A percentile compares a stretch with the other conserved stretches of the same genome.
phyloP scores from a whole-genome alignment of 2,113 vertebrate genomes.

The Lampris incognitus region DNA sequence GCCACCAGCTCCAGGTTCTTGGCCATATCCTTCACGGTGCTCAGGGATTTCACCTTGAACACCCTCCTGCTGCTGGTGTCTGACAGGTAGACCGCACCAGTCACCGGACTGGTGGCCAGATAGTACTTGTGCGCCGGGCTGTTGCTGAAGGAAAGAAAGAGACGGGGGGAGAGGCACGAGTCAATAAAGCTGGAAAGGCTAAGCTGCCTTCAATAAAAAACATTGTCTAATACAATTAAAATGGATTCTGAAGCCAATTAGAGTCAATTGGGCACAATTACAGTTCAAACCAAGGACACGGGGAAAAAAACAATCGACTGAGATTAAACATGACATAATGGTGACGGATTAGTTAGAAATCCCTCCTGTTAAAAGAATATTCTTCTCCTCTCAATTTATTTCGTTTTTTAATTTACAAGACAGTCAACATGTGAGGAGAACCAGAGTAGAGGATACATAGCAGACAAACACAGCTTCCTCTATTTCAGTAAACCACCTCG shows the following conservation, averaged over 20 bases:
- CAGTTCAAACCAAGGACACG: constrained; percentile 59
- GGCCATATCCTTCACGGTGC: constrained; percentile 90
- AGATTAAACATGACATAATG: constrained; percentile 65
- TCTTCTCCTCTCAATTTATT: neutral
- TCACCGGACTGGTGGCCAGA: constrained; percentile 92
- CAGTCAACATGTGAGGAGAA: too few species aligned
- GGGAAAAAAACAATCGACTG: constrained; percentile 57
- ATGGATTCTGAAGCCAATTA: constrained; percentile 72
- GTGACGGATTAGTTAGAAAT: constrained; percentile 54
- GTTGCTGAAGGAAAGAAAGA: constrained; percentile 82
- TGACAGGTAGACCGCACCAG: constrained; percentile 91
- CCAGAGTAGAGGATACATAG: too few species aligned
- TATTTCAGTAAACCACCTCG: too few species aligned
- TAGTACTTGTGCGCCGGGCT: constrained; percentile 98
- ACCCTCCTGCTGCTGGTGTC: constrained; percentile 97
- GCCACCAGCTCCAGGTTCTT: constrained; percentile 96
- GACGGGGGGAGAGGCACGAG: constrained; percentile 29
- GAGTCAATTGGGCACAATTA: constrained; percentile 66
- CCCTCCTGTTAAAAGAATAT: constrained; percentile 53
- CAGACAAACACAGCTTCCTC: too few species aligned
- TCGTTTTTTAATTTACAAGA: too few species aligned
- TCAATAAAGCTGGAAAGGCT: constrained; percentile 61
- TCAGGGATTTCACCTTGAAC: constrained; percentile 92
- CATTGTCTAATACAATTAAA: constrained; percentile 68
- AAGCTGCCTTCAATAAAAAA: constrained; percentile 62